These are phyloP conservation scores for Xyliphius kryptos DNA, from an alignment of 2,113 vertebrate genomes.

Conservation along the genomic window DNA sequence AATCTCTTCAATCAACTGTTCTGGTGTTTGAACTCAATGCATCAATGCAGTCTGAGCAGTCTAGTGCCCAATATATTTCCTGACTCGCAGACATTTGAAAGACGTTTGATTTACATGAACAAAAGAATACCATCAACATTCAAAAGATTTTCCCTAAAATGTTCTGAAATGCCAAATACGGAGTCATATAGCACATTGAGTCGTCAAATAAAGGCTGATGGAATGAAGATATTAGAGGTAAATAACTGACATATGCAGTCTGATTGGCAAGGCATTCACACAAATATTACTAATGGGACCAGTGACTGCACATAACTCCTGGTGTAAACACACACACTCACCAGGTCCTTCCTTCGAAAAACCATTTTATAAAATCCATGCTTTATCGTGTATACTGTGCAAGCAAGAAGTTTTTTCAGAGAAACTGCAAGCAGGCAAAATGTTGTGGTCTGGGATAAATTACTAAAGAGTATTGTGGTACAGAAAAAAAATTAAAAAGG, in stretches of 20 bases:
- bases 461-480: no score
- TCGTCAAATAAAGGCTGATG: background rate
- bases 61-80: conserved; percentile 8
- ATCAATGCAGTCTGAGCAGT: conserved; percentile 18
- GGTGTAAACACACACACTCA: background rate
- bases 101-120: conserved; percentile 19
- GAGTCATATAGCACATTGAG: background rate
- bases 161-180: conserved; percentile 27
- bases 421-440: no score
- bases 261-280: conserved; percentile 9
- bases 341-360: no score
- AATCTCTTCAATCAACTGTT: conserved; percentile 7
- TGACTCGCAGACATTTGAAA: conserved; percentile 17
- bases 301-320: conserved; percentile 10
- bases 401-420: no score
- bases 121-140: no score
- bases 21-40: conserved; percentile 7
- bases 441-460: no score
- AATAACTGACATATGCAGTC: conserved; percentile 21
- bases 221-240: conserved; percentile 3
- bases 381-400: no score
- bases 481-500: no score
- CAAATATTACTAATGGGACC: conserved; percentile 2
- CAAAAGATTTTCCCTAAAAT: conserved; percentile 5
- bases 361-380: no score